Base-by-base conservation (phyloP, 1,140 invertebrate species). In the Scaptomyza hsui region DNA sequence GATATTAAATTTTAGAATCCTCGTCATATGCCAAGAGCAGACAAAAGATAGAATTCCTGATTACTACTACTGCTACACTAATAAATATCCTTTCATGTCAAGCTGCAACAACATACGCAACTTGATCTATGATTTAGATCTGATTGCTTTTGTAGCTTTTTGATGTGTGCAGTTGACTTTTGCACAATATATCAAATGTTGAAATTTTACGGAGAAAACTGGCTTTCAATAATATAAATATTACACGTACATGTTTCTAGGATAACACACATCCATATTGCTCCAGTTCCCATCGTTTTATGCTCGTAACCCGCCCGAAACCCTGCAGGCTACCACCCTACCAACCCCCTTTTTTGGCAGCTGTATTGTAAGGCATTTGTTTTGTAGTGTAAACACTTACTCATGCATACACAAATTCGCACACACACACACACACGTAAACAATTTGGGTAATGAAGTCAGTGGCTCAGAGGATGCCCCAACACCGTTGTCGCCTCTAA, bases 371-470 rank as follows among this genome's bases (percentile, higher is more conserved):
- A 51, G 65, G 65, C 65, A 73, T 73, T 73, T 73, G 71, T 73
- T 73, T 64, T 51, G 68, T 71, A 71, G 68, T 71, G 68, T 71
- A 71, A 71, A 71, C 68, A 71, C 69, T 59, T 56, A 53, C 53
- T 67, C 62, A 74, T 64, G 55, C 72, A 69, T 52, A 70, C 57
- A 70, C 52, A 67, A 35, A 56, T 57, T 45, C 21, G 9, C 62
- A 62, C 32, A 52, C 24, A 61, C 44, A 59, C 48, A 55, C 26
- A 16, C 7, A 71, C 68, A 75, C 72, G 68, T 72, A 73, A 62
- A 69, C 74, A 76, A 69, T 63, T 73, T 74, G 64, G 64, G 71
- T 76, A 76, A 76, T 76, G 74, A 76, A 73, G 71, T 69, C 71
- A 74, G 64, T 59, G 73, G 59, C 71, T 72, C 49, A 18, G 39